These are phyloP conservation scores for Lepidochrysops patricia DNA, from an alignment of 2,888 invertebrate species.

Conservation along the genomic window DNA sequence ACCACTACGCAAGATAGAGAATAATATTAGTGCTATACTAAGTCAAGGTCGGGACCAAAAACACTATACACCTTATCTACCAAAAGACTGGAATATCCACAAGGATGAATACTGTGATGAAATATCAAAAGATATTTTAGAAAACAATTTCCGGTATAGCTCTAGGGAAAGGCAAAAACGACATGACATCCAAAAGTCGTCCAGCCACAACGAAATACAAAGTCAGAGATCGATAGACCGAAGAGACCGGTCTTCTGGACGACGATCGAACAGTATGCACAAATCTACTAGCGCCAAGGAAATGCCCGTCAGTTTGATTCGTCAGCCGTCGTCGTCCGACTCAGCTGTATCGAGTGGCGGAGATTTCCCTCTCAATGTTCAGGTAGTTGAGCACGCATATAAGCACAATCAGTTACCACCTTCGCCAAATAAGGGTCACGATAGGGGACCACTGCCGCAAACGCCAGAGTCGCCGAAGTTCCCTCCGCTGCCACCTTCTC, in stretches of 20 bases:
- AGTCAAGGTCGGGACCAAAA: constrained; percentile 74
- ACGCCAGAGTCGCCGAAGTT: constrained; percentile 74
- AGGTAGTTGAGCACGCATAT: constrained; percentile 77
- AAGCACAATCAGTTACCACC: constrained; percentile 59
- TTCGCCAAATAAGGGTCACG: constrained; percentile 54
- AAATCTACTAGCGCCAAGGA: constrained; percentile 85
- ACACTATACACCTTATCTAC: constrained; percentile 68
- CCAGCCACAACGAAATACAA: constrained; percentile 77
- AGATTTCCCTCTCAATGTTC: constrained; percentile 77
- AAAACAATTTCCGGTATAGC: constrained; percentile 69
- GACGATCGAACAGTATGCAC: constrained; percentile 78
- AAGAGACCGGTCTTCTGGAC: constrained; percentile 60
- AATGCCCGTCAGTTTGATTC: constrained; percentile 75
- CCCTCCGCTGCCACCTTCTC: constrained; percentile 88
- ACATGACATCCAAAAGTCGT: constrained; percentile 76
- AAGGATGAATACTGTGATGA: constrained; percentile 74
- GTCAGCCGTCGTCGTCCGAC: constrained; percentile 68
- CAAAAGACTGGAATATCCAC: constrained; percentile 75
- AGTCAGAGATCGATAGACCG: constrained; percentile 67
- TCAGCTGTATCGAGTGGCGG: constrained; percentile 71
- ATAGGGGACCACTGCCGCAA: constrained; percentile 63
- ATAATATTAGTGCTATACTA: constrained; percentile 81
- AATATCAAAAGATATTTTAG: constrained; percentile 67
- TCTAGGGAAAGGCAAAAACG: constrained; percentile 70
- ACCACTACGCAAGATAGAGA: constrained; percentile 81